Evolutionary conservation across 2,113 vertebrate genomes (phyloP).

Genomic region (Myotis lucifugus): DNA sequence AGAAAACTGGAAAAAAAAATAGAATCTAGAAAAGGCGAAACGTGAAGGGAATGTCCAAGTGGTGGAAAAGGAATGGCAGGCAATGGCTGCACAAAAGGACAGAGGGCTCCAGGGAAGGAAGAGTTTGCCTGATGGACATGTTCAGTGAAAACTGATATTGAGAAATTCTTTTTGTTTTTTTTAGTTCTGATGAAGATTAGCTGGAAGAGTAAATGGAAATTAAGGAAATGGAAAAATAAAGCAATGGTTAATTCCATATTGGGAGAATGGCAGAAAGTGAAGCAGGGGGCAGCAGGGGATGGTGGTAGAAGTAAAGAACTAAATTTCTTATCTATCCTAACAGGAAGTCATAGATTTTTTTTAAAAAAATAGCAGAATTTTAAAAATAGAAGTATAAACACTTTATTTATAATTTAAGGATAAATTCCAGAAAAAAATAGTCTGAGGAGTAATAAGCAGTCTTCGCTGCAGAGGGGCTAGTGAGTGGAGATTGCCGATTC

Average conservation of each 20-base stretch:
- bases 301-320: neutral
- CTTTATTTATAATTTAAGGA: neutral
- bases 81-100: neutral
- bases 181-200: neutral
- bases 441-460: neutral
- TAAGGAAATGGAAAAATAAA: neutral
- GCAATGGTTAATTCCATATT: neutral
- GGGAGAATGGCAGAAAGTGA: neutral
- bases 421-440: neutral
- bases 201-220: neutral
- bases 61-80: accelerated
- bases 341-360: neutral
- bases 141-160: neutral
- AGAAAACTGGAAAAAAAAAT: neutral
- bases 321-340: neutral
- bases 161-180: neutral
- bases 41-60: accelerated
- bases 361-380: neutral
- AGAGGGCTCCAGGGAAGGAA: no score
- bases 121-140: no score
- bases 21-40: neutral
- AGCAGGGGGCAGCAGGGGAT: no score
- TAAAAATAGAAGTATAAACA: neutral
- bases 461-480: neutral
- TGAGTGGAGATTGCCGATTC: neutral